A percentile compares a stretch with the other conserved stretches of the same genome.
These are phyloP conservation scores for Coregonus clupeaformis DNA, from an alignment of 2,113 vertebrate genomes.

Conservation along the genomic window DNA sequence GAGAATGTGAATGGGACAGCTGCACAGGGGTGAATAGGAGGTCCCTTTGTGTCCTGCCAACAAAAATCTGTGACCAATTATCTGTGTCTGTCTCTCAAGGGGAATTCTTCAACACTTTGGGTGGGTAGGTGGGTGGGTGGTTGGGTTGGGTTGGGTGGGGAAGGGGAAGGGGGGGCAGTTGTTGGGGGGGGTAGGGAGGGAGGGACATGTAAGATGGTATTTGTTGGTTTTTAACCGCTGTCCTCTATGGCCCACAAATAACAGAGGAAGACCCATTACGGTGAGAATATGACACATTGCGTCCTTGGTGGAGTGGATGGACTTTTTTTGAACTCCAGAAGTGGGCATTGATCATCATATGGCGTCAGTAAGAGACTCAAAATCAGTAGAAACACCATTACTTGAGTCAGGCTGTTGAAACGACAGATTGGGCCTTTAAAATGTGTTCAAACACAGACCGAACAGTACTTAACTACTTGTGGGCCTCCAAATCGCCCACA, in stretches of 20 bases:
- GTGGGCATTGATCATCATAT: background rate
- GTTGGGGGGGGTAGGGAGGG: conserved; percentile 11
- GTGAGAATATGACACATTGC: background rate
- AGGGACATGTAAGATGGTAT: conserved; percentile 8
- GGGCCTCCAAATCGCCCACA: conserved; percentile 53
- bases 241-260: background rate
- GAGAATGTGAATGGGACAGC: conserved; percentile 68
- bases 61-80: conserved; percentile 82
- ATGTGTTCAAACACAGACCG: conserved; percentile 11
- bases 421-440: background rate
- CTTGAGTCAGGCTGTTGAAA: background rate
- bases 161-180: conserved; percentile 23
- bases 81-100: conserved; percentile 73
- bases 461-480: too few species aligned
- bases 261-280: background rate
- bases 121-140: conserved; percentile 45
- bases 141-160: conserved; percentile 32
- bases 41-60: conserved; percentile 75
- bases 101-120: conserved; percentile 61
- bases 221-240: background rate
- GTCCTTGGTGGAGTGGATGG: too few species aligned
- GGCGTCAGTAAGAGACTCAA: background rate
- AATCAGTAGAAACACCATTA: background rate
- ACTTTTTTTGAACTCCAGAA: background rate
- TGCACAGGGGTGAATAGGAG: conserved; percentile 74